Evolutionary conservation across 1,140 invertebrate genomes (phyloP).

Genomic region (Caenorhabditis tropicalis): DNA sequence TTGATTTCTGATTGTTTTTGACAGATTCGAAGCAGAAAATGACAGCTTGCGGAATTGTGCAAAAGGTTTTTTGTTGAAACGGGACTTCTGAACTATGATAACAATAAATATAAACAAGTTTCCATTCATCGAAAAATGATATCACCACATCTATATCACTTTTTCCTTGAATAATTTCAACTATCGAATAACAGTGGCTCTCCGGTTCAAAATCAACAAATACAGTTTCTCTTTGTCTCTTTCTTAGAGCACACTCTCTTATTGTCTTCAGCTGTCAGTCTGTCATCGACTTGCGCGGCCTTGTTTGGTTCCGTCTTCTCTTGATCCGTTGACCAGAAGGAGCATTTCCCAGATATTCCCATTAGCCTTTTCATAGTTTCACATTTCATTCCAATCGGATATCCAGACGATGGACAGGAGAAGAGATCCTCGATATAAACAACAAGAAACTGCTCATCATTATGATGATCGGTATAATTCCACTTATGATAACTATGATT

Average conservation of each 20-base stretch:
- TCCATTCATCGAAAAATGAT: background rate
- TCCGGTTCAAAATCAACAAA: conserved; percentile 40
- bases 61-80: no score
- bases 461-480: conserved; percentile 11
- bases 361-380: conserved; percentile 6
- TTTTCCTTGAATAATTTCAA: background rate
- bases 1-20: background rate
- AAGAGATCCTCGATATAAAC: conserved; percentile 11
- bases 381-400: conserved; percentile 17
- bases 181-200: conserved; percentile 28
- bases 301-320: conserved; percentile 38
- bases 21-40: background rate
- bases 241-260: background rate
- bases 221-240: conserved; percentile 11
- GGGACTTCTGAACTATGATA: no score
- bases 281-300: conserved; percentile 19
- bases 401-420: conserved; percentile 7
- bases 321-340: background rate
- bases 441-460: conserved; percentile 18
- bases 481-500: conserved; percentile 28
- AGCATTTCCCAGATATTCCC: conserved; percentile 17
- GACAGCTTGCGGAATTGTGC: background rate
- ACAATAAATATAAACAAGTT: background rate
- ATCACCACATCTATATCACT: background rate
- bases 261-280: conserved; percentile 26